Evolutionary conservation across 1,140 invertebrate species (phyloP), one percentile per base, ranked within the genome.

Genomic region (Drosophila tsacasi): DNA sequence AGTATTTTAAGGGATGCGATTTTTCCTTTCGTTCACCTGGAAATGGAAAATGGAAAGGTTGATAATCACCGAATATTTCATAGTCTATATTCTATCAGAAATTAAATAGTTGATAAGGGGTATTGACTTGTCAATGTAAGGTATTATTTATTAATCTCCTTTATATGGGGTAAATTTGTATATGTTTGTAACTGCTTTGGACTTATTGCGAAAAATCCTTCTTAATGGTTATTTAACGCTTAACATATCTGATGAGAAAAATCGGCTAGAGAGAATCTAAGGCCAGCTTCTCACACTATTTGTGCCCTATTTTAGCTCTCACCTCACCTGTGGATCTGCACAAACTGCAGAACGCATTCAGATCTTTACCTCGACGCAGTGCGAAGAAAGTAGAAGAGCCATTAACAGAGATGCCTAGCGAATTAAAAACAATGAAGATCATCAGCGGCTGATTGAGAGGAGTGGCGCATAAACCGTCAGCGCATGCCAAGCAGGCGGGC

Each of bases 381-480:
- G 46, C 54, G 9, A 44, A 47, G 46, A 66, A 61, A 66, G n/a
- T 25, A 54, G 61, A 63, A 68, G 40, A 39, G 42, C 52, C 61
- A 67, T 63, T 57, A 40, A 46, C 52, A 79, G 63, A 66, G 78
- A 79, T 81, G 81, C 37, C 67, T 69, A 55, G 68, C 68, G 78
- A 85, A 84, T 84, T 85, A 82, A 85, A 85, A 85, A 85, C 82
- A 85, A 82, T 85, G 83, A 85, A 83, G 79, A 86, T 85, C 83
- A 82, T 82, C 83, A 82, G 63, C 65, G 69, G 65, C 62, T 82
- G 83, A 79, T 85, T 85, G 83, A 77, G 55, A 71, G 82, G 82
- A 86, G 79, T 85, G 82, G 58, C 79, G 55, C 76, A 83, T 23
- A 79, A 83, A 83, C 79, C 65, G 71, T 79, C 66, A 63, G 71